A percentile compares a stretch with the other conserved stretches of the same genome.
Evolutionary conservation across 2,797 vertebrate genomes (phyloP).

Genomic region (Haliaeetus albicilla): DNA sequence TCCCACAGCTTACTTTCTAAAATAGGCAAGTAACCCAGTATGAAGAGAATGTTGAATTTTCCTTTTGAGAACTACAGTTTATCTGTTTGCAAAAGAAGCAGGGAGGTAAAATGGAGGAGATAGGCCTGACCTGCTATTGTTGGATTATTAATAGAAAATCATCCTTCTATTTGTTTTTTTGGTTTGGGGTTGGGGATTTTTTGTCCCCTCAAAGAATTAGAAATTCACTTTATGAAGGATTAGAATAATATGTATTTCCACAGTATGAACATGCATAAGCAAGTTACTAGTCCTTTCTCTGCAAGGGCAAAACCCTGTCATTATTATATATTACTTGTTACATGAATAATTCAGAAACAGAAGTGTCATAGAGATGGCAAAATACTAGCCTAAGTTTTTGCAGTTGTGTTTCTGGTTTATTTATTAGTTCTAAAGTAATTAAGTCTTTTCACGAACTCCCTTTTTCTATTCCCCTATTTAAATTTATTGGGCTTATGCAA

Average conservation of each 20-base stretch:
- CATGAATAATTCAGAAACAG: background rate
- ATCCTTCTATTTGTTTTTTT: background rate
- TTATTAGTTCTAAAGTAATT: background rate
- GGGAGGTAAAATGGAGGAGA: background rate
- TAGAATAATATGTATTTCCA: background rate
- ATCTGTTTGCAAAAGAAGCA: background rate
- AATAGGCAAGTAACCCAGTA: background rate
- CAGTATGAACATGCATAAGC: background rate
- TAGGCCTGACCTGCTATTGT: background rate
- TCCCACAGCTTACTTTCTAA: background rate
- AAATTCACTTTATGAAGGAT: background rate
- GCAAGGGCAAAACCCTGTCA: background rate
- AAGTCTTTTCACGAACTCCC: background rate
- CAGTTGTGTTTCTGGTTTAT: background rate
- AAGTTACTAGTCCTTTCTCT: background rate
- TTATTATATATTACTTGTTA: background rate
- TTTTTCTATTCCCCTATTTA: background rate
- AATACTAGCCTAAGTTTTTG: background rate
- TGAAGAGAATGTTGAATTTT: background rate
- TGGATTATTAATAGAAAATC: background rate
- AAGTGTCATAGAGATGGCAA: background rate
- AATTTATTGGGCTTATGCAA: background rate
- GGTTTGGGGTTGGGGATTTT: accelerated
- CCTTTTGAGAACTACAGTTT: background rate
- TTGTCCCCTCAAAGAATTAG: background rate